Evolutionary conservation across 2,888 invertebrate genomes (phyloP), one percentile per base, ranked within the genome.

Genomic region (Limnephilus auricula): DNA sequence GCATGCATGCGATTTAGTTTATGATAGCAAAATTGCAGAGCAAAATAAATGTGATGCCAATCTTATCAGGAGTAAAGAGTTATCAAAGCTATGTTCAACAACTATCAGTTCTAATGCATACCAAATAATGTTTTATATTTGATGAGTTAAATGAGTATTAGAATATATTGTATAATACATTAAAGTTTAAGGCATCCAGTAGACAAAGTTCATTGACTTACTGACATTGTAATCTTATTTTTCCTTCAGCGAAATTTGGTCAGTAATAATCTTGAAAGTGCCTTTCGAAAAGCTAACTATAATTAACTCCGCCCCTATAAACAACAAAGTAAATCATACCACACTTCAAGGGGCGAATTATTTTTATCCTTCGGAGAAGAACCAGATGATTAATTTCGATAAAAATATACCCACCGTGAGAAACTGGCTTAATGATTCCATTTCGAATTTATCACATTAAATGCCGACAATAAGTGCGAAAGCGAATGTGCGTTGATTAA

Each of bases 391-490:
- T 88, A 88, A 37, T 88, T 88, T 78, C 87, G 65, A 32, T 37
- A 86, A 87, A 90, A 32, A 87, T 40, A 80, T 37, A 50, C 80
- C 65, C 37, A 34, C 78, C 91, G 91, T 91, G 91, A 65, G 91
- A 91, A 91, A 37, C 65, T 30, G 30, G 30, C 32, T 82, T 89
- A 91, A 91, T 91, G 91, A 89, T 79, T 65, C 37, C 84, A 82
- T 45, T 91, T 82, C 78, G 40, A 82, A 89, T 82, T 91, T 45
- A 89, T 91, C 91, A 83, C 32, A 78, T 80, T 31, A 89, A 89
- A 65, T 50, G 83, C 32, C 34, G 37, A n/a, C 18, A 89, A 89
- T 10, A 85, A 82, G 89, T 50, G 34, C 18, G 34, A 83, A 83
- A 30, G 12, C 65, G 32, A 89, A 89, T 89, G 80, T 82, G 82